Evolutionary conservation across 2,888 invertebrate species (phyloP).

Genomic region (Leistus spinibarbis): DNA sequence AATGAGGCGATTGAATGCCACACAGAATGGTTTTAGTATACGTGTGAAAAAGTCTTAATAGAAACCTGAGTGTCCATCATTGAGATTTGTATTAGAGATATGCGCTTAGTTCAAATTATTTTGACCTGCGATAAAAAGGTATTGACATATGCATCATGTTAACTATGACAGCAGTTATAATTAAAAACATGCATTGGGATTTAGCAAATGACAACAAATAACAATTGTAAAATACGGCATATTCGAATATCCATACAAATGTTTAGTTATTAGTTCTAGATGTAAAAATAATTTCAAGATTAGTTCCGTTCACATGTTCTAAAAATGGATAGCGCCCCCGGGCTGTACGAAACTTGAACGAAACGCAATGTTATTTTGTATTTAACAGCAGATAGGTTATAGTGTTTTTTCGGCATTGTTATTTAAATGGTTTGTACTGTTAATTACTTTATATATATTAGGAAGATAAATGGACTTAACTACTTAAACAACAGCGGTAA

Average conservation of each 20-base stretch:
- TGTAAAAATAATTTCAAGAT: not conserved
- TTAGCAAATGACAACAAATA: not conserved
- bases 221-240: not conserved
- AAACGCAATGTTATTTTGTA: not conserved
- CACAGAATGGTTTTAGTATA: too few relatives aligned
- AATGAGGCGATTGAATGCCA: too few relatives aligned
- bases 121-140: not conserved
- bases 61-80: not conserved
- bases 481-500: constrained; percentile 22
- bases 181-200: not conserved
- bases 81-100: not conserved
- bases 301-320: not conserved
- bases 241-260: too few relatives aligned
- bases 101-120: not conserved
- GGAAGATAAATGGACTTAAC: constrained; percentile 33
- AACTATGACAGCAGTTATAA: not conserved
- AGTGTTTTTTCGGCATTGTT: not conserved
- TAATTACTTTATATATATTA: constrained; percentile 34
- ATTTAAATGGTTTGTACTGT: constrained; percentile 13
- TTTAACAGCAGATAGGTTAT: not conserved
- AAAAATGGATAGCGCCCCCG: not conserved
- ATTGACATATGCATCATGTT: not conserved
- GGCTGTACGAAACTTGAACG: too few relatives aligned
- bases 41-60: too few relatives aligned
- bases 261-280: not conserved